Percentiles rank a stretch among this genome's conserved stretches.
These are phyloP conservation scores for Catocala sponsa DNA, from an alignment of 2,888 invertebrate genomes.

Conservation along the genomic window DNA sequence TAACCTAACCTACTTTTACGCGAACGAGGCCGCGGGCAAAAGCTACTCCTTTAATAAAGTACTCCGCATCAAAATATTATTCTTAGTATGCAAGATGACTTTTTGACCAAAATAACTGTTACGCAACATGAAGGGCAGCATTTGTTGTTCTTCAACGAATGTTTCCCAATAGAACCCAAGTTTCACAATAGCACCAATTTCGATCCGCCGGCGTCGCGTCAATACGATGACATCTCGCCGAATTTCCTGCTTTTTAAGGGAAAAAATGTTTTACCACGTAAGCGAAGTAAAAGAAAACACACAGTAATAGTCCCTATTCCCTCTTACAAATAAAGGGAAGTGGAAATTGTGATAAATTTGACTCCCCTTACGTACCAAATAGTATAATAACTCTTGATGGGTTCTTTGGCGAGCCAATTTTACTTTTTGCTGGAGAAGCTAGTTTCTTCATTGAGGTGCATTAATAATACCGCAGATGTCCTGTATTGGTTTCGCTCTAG, in stretches of 20 bases:
- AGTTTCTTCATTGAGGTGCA: slow-evolving; percentile 4
- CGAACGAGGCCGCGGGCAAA: too few species aligned
- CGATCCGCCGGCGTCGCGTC: background rate
- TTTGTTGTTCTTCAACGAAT: background rate
- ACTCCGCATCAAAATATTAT: too few species aligned
- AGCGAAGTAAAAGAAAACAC: slow-evolving; percentile 23
- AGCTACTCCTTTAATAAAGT: too few species aligned
- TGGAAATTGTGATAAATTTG: slow-evolving; percentile 34
- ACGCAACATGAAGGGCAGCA: background rate
- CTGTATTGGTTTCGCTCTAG: background rate
- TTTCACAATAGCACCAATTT: slow-evolving; percentile 25
- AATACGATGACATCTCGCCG: slow-evolving; percentile 6
- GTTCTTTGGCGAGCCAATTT: slow-evolving; percentile 2
- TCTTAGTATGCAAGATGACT: too few species aligned
- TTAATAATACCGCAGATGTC: slow-evolving; percentile 9
- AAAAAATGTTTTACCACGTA: slow-evolving; percentile 5
- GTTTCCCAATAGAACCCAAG: slow-evolving; percentile 3
- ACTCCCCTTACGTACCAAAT: background rate
- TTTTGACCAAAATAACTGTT: too few species aligned
- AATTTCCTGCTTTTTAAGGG: slow-evolving; percentile 8
- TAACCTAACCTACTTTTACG: too few species aligned
- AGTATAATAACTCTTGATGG: slow-evolving; percentile 9
- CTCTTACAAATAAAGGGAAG: slow-evolving; percentile 14
- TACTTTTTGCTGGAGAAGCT: slow-evolving; percentile 5
- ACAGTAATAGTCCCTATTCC: slow-evolving; percentile 28